Evolutionary conservation across 1,140 invertebrate species (phyloP).

Genomic region (Apis florea): DNA sequence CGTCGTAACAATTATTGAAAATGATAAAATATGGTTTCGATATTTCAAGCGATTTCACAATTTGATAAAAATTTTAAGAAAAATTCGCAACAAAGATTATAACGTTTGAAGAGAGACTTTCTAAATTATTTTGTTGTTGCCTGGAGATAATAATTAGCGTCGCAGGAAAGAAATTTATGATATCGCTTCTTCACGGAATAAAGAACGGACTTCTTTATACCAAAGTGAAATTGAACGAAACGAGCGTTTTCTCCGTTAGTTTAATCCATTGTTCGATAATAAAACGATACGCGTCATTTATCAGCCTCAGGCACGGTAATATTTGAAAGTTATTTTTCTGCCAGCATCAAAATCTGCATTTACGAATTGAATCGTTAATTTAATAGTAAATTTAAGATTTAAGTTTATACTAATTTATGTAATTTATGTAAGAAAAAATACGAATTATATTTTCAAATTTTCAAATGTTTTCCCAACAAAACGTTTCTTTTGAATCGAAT

Average conservation of each 20-base stretch:
- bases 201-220: background rate
- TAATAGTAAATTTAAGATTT: background rate
- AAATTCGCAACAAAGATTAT: background rate
- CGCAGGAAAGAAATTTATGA: background rate
- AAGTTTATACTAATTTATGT: background rate
- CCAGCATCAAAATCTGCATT: too few relatives aligned
- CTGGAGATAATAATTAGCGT: background rate
- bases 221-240: background rate
- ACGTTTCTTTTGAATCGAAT: too few relatives aligned
- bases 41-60: too few relatives aligned
- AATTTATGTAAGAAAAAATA: too few relatives aligned
- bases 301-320: conserved; percentile 19
- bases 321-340: background rate
- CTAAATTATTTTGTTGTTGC: background rate
- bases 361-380: background rate
- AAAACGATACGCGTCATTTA: conserved; percentile 15
- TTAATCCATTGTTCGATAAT: conserved; percentile 19
- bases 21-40: too few relatives aligned
- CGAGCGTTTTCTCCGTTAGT: background rate
- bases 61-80: too few relatives aligned
- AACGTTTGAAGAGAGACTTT: background rate
- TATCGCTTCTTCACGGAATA: background rate
- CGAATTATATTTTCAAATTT: too few relatives aligned
- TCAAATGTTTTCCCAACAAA: too few relatives aligned
- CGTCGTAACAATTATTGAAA: too few relatives aligned